Percentiles rank a stretch among this genome's conserved stretches.
Evolutionary conservation across 2,113 vertebrate species (phyloP).

Genomic region (Scopus umbretta): DNA sequence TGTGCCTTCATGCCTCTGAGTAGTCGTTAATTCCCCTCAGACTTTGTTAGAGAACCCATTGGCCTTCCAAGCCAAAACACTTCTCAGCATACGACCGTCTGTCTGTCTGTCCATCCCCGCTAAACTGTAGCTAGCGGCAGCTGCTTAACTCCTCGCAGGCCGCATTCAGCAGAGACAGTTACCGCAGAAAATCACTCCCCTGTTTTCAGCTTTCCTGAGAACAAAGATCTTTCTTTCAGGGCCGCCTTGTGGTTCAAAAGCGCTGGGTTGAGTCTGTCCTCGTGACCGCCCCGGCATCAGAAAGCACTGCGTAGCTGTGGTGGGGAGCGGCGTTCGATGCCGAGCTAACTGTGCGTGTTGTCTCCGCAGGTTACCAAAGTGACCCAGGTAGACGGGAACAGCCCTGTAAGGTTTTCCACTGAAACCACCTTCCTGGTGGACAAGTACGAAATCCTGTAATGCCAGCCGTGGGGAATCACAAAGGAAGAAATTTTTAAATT

Average conservation of each 20-base stretch:
- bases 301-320: rapidly evolving
- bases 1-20: neutral
- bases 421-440: constrained; percentile 95
- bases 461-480: neutral
- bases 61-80: neutral
- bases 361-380: constrained; percentile 90
- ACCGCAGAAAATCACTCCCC: neutral
- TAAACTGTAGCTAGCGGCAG: neutral
- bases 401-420: constrained; percentile 86
- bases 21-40: neutral
- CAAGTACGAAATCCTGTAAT: constrained; percentile 98
- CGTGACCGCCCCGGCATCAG: rapidly evolving
- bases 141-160: rapidly evolving
- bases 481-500: constrained; percentile 61
- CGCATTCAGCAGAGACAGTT: neutral
- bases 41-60: neutral
- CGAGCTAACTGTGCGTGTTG: neutral
- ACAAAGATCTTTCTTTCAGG: neutral
- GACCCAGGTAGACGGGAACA: constrained; percentile 87
- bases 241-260: neutral
- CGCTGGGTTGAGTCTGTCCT: rapidly evolving
- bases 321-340: rapidly evolving
- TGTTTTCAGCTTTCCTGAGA: neutral
- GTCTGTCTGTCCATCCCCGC: neutral
- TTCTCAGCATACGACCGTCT: neutral